Base-by-base conservation (phyloP, 2,113 vertebrate species). In the Stigmatopora nigra region DNA sequence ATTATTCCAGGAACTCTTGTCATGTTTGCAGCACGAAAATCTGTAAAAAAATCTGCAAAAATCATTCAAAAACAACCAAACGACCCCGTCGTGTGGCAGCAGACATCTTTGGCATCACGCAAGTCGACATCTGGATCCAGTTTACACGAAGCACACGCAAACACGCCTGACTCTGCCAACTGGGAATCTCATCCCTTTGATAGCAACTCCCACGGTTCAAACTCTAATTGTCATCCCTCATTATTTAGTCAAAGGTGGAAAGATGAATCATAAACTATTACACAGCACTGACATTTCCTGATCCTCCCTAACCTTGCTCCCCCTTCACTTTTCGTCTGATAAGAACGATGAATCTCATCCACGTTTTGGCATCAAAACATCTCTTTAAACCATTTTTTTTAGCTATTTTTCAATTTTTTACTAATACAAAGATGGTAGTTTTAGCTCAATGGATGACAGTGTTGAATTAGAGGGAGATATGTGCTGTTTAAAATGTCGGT, bases 141-240 rank as follows among this genome's bases (percentile, higher is more conserved):
- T 92, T 92, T 91, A 84, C 83, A 65, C 72, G 67, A 73, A 87
- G 85, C 79, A 51, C 75, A 76, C 80, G 84, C 84, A 82, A 76
- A 86, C 81, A 72, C 82, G 78, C 80, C 76, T 12, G 52, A 64
- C 83, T 88, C 79, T 83, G 87, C 87, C 87, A 85, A 86, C 73
- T 48, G 83, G 77, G 85, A 84, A 86, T 86, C 84, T 81, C 77
- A 78, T 72, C 76, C 68, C 87, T 91, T 86, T 88, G 88, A 90
- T 89, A 87, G 73, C 73, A 79, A 62, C 82, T 85, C 87, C 81
- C 82, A 70, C 68, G 82, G 78, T 75, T 84, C 45, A n/a, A n/a
- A 72, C 79, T 89, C 80, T 88, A 88, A 91, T 91, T 87, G 89
- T 89, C 86, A 89, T 89, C 80, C 83, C 87, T 90, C 84, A 88